A percentile compares a stretch with the other conserved stretches of the same genome.
phyloP scores from a whole-genome alignment of 2,113 vertebrate genomes.

The Eclectus roratus region DNA sequence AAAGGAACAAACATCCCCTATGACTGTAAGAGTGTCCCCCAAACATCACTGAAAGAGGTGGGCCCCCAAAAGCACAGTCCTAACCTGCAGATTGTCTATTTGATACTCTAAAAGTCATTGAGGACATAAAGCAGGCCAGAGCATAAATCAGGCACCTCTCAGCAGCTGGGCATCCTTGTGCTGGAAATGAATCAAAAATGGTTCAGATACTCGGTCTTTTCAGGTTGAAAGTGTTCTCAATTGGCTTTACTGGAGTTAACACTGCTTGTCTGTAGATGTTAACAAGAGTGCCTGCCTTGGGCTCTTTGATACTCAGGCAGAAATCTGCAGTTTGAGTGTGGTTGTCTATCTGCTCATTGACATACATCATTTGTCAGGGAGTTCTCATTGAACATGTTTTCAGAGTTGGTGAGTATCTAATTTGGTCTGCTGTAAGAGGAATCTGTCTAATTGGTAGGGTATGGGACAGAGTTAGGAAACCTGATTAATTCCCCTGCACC shows the following conservation, averaged over 20 bases:
- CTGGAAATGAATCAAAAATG: not conserved
- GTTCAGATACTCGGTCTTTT: not conserved
- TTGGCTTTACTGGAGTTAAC: not conserved
- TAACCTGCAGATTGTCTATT: not conserved
- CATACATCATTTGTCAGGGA: not conserved
- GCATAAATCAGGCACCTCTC: not conserved
- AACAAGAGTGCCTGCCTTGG: not conserved
- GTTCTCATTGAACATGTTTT: not conserved
- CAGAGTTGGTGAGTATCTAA: not conserved
- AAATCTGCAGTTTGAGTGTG: not conserved
- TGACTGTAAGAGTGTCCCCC: not conserved
- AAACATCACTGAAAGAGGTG: not conserved
- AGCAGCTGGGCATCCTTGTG: not conserved
- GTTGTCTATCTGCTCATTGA: rapidly evolving
- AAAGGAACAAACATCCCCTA: not conserved
- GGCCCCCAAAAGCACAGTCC: not conserved
- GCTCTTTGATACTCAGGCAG: rapidly evolving
- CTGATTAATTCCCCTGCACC: not conserved
- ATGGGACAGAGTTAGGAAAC: not conserved
- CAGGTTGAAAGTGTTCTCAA: not conserved
- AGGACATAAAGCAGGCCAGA: not conserved
- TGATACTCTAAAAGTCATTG: not conserved
- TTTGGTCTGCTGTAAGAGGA: not conserved
- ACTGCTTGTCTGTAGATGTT: not conserved
- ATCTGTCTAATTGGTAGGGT: not conserved